A percentile compares a stretch with the other conserved stretches of the same genome.
Evolutionary conservation across 2,113 vertebrate genomes (phyloP).

Genomic region (Pangasianodon hypophthalmus): DNA sequence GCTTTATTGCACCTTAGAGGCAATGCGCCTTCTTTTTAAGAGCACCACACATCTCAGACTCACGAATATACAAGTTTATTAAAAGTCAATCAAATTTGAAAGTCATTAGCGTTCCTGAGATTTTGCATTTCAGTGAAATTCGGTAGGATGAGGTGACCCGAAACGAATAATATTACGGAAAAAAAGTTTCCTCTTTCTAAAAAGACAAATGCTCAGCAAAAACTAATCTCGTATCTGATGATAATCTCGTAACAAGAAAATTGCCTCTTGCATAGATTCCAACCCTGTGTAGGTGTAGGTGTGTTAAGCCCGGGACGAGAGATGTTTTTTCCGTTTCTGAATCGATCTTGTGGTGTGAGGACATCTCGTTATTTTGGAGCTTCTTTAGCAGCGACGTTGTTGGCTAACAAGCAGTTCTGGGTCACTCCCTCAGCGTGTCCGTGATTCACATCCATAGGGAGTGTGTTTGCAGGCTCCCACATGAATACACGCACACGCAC

Average conservation of each 20-base stretch:
- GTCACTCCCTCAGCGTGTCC: neutral
- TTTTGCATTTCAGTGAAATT: neutral
- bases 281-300: conserved; percentile 7
- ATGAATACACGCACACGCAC: conserved; percentile 27
- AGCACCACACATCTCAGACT: neutral
- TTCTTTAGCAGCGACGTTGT: neutral
- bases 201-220: conserved; percentile 47
- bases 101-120: conserved; percentile 13
- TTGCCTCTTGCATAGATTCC: conserved; percentile 40
- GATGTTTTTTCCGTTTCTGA: neutral
- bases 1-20: conserved; percentile 47
- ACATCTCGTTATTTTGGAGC: conserved; percentile 30
- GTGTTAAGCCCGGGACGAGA: neutral
- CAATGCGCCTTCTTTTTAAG: neutral
- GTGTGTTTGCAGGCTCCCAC: neutral
- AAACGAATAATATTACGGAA: conserved; percentile 27
- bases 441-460: neutral
- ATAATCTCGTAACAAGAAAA: conserved; percentile 52
- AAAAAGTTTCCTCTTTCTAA: conserved; percentile 39
- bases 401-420: conserved; percentile 19
- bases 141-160: conserved; percentile 23
- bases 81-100: conserved; percentile 46
- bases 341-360: conserved; percentile 4
- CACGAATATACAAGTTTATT: conserved; percentile 24
- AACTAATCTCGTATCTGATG: conserved; percentile 52